Evolutionary conservation across 2,888 invertebrate species (phyloP).

Genomic region (Drosophila eohydei): DNA sequence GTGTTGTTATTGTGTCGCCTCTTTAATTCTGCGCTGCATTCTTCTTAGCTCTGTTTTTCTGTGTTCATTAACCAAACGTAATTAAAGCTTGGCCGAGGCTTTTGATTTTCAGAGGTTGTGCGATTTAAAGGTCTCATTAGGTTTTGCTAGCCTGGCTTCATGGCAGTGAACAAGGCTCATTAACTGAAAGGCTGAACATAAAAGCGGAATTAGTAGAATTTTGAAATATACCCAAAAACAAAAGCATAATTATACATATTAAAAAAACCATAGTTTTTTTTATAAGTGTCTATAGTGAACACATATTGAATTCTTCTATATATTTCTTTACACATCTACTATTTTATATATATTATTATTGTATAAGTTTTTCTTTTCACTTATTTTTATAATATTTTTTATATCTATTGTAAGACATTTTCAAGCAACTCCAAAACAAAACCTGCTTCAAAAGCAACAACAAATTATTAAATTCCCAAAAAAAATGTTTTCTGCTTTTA

Average conservation of each 20-base stretch:
- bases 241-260: too few relatives aligned
- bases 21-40: slow-evolving; percentile 27
- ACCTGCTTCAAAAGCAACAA: neutral
- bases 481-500: slow-evolving; percentile 8
- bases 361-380: too few relatives aligned
- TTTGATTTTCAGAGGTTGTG: slow-evolving; percentile 1
- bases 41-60: slow-evolving; percentile 3
- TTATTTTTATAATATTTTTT: too few relatives aligned
- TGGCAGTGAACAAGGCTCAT: neutral
- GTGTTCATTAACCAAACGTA: slow-evolving; percentile 16
- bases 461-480: slow-evolving; percentile 1
- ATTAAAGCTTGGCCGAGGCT: slow-evolving; percentile 22
- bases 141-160: too few relatives aligned
- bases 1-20: slow-evolving; percentile 30
- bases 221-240: neutral
- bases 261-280: neutral
- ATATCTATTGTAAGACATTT: neutral
- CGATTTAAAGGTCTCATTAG: slow-evolving; percentile 9
- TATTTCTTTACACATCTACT: too few relatives aligned
- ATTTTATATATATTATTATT: too few relatives aligned
- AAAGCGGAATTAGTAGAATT: neutral
- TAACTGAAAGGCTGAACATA: neutral
- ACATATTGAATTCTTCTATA: too few relatives aligned
- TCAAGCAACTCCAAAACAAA: neutral
- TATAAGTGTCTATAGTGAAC: too few relatives aligned